Evolutionary conservation across 2,113 vertebrate species (phyloP).

Genomic region (Oxyura jamaicensis): DNA sequence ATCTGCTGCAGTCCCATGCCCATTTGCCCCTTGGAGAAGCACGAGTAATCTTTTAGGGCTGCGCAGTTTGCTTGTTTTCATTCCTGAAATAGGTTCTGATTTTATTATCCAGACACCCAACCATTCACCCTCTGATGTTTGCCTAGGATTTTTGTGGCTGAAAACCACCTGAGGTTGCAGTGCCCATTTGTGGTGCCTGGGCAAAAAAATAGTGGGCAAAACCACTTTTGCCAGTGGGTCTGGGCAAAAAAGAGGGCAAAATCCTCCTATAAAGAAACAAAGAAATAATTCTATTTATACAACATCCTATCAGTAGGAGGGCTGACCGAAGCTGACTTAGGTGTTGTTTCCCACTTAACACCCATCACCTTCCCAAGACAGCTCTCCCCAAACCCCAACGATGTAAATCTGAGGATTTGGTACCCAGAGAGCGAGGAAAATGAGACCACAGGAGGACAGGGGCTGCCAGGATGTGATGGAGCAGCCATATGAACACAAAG

Average conservation of each 20-base stretch:
- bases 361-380: not conserved
- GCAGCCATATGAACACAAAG: not conserved
- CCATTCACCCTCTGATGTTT: rapidly evolving
- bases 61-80: not conserved
- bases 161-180: not conserved
- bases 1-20: not conserved
- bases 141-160: not conserved
- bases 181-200: not conserved
- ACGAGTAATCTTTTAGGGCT: not conserved
- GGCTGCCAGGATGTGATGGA: not conserved
- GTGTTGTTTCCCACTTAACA: not conserved
- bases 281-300: not conserved
- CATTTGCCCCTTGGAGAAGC: conserved; percentile 4
- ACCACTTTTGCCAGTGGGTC: no score
- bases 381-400: not conserved
- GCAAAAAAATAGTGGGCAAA: not conserved
- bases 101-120: not conserved
- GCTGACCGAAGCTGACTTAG: not conserved
- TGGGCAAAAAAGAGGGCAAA: not conserved
- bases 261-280: not conserved
- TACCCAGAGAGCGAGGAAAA: not conserved
- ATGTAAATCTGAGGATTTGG: rapidly evolving
- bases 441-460: not conserved
- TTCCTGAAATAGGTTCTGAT: not conserved
- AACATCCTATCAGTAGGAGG: not conserved